These are phyloP conservation scores for Ophthalmolycus amberensis DNA, from an alignment of 2,113 vertebrate species.

Conservation along the genomic window DNA sequence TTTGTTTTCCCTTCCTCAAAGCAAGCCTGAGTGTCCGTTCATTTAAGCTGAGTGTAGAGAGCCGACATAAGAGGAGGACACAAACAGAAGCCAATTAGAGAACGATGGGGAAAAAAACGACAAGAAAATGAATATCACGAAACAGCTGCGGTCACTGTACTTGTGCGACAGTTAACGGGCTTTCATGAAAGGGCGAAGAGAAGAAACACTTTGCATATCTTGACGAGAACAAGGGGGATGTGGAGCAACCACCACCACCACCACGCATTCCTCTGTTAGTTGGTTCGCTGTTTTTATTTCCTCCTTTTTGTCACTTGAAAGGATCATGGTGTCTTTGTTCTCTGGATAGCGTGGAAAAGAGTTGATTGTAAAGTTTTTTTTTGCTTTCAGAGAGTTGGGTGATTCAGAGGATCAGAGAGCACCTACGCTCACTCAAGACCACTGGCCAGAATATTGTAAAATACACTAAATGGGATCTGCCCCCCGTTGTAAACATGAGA, in stretches of 20 bases:
- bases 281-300: conserved; percentile 60
- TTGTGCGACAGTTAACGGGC: conserved; percentile 76
- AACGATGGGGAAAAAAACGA: conserved; percentile 57
- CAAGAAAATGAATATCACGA: conserved; percentile 78
- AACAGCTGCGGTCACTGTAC: conserved; percentile 74
- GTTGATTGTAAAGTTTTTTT: conserved; percentile 49
- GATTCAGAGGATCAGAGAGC: conserved; percentile 46
- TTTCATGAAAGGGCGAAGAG: conserved; percentile 70
- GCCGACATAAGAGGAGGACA: conserved; percentile 79
- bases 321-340: conserved; percentile 68
- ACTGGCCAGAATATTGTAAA: conserved; percentile 19
- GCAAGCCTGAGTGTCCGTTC: conserved; percentile 54
- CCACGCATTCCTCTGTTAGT: conserved; percentile 62
- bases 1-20: conserved; percentile 29
- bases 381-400: not conserved
- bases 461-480: not conserved
- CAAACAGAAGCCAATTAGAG: conserved; percentile 79
- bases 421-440: conserved; percentile 47
- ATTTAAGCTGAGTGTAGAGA: conserved; percentile 69
- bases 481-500: not conserved
- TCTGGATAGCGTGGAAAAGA: conserved; percentile 57
- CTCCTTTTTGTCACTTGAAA: conserved; percentile 69
- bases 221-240: conserved; percentile 75
- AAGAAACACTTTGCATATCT: conserved; percentile 66
- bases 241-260: conserved; percentile 57